Evolutionary conservation across 2,113 vertebrate species (phyloP).

Genomic region (Leptodactylus fuscus): DNA sequence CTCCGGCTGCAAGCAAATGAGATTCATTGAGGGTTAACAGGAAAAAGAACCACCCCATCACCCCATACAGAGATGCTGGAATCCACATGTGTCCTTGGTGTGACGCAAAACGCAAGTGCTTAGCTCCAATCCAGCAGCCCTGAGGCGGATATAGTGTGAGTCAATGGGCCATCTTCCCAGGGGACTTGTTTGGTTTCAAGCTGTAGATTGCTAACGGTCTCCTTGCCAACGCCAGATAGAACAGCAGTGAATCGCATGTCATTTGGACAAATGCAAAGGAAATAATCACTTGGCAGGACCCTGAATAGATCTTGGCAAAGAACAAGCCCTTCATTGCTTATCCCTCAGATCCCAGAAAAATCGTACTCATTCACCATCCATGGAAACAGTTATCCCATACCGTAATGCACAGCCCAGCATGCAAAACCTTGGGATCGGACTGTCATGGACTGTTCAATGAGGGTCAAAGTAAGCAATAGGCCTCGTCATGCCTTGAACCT

Average conservation of each 20-base stretch:
- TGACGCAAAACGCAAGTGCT: conserved; percentile 19
- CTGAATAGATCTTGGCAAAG: background rate
- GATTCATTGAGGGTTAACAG: conserved; percentile 50
- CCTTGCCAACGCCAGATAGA: conserved; percentile 57
- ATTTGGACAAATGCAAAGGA: conserved; percentile 51
- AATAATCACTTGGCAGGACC: conserved; percentile 54
- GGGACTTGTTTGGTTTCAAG: conserved; percentile 58
- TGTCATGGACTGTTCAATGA: background rate
- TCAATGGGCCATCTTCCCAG: conserved; percentile 41
- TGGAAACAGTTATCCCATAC: conserved; percentile 46
- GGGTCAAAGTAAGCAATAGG: background rate
- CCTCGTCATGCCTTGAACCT: background rate
- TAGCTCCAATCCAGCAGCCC: conserved; percentile 51
- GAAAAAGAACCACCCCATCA: conserved; percentile 33
- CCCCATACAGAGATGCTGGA: conserved; percentile 57
- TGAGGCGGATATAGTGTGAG: conserved; percentile 53
- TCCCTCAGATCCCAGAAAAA: conserved; percentile 24
- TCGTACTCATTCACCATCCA: conserved; percentile 38
- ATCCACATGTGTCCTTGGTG: conserved; percentile 57
- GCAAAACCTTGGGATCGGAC: conserved; percentile 7
- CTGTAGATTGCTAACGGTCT: conserved; percentile 48
- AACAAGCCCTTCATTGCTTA: background rate
- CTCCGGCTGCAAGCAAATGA: conserved; percentile 41
- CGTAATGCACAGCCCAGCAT: background rate
- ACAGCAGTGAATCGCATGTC: conserved; percentile 48